These are phyloP conservation scores for Nilaparvata lugens DNA, from an alignment of 1,140 invertebrate species.

Conservation along the genomic window DNA sequence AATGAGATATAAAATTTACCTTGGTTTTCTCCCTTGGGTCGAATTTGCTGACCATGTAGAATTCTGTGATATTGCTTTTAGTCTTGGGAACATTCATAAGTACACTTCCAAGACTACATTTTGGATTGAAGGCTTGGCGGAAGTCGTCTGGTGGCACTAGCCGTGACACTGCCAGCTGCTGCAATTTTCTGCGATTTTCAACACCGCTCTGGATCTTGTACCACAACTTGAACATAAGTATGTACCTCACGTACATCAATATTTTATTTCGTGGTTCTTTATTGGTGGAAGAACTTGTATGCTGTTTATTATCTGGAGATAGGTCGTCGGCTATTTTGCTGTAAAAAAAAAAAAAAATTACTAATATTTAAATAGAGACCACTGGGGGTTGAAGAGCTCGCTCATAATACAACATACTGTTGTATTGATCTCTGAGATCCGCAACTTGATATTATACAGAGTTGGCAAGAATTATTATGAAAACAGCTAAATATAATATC, in stretches of 20 bases:
- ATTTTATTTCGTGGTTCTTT: conserved; percentile 6
- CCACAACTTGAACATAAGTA: conserved; percentile 27
- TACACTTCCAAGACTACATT: conserved; percentile 8
- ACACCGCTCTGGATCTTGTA: conserved; percentile 16
- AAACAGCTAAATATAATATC: no score
- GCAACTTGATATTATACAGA: no score
- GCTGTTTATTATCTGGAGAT: no score
- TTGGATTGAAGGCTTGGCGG: background rate
- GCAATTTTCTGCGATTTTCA: conserved; percentile 20
- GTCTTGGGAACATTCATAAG: conserved; percentile 18
- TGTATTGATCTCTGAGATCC: no score
- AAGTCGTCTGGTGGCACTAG: conserved; percentile 13
- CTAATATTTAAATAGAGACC: no score
- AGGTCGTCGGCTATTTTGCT: no score
- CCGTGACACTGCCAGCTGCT: conserved; percentile 15
- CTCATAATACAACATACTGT: no score
- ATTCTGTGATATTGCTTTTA: conserved; percentile 9
- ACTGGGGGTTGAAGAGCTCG: no score
- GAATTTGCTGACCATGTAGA: conserved; percentile 20
- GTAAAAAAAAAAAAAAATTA: no score
- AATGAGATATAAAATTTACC: conserved; percentile 12
- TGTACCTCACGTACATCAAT: conserved; percentile 22
- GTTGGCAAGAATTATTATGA: no score
- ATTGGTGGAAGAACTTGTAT: no score
- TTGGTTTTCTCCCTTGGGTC: conserved; percentile 13